Evolutionary conservation across 1,140 invertebrate species (phyloP), one percentile per base, ranked within the genome.

Genomic region (Bombyx mandarina): DNA sequence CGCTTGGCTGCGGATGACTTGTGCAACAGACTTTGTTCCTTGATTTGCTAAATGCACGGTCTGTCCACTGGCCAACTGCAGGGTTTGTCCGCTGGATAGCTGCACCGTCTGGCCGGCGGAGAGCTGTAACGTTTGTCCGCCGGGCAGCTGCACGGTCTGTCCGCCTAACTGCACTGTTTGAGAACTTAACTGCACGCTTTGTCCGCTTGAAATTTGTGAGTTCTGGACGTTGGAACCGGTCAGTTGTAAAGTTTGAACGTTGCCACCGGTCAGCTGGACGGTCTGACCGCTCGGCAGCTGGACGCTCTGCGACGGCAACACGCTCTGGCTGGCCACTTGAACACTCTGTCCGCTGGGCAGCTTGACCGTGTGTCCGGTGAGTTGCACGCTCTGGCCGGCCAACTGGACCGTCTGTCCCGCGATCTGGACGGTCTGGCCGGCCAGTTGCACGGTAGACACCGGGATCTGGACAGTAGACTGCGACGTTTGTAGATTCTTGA

Each of bases 341-440:
- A 86, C 82, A 58, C 77, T 84, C 57, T 86, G 82, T 6, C 82
- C 82, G 44, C 80, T 82, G 1, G 81, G 81, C 46, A 86, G 50
- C 52, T 86, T 86, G 0, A 86, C 81, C 0, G 82, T 83, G 50
- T 86, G 82, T 7, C 81, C 80, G 0, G 82, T 78, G 22, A 86
- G 53, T 46, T 86, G 82, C 2, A 86, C 76, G 48, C 79, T 83
- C 48, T 86, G 80, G 0, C 79, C 77, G 22, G 78, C 73, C 9
- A 82, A 43, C 52, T 82, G 82, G 0, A 86, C 80, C 1, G 79
- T 82, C 60, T 83, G 80, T 0, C 77, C 76, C 18, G 47, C 79
- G 4, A 86, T 77, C 57, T 86, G 82, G 4, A 84, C 79, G 0
- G 82, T 82, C 60, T 86, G 82, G 7, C 79, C 79, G 2, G 79